Percentiles rank a stretch among this genome's conserved stretches.
phyloP scores from a whole-genome alignment of 2,113 vertebrate species.

The Leucopsar rothschildi region DNA sequence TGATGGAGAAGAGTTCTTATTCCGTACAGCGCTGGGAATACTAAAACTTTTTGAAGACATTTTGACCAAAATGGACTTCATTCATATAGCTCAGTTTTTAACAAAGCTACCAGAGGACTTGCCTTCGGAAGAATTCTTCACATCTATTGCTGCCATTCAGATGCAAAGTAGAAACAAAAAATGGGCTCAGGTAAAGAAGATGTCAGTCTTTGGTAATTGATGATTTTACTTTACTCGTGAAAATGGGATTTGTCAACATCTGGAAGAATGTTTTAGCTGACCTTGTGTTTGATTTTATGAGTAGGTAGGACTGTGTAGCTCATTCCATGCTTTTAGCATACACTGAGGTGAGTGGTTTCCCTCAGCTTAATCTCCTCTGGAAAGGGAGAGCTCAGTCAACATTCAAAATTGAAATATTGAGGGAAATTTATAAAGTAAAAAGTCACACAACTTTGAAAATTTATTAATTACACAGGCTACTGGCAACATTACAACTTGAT shows the following conservation, averaged over 20 bases:
- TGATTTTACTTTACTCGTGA: not conserved
- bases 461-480: not conserved
- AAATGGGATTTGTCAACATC: not conserved
- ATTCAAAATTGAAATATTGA: not conserved
- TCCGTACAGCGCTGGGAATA: constrained; percentile 91
- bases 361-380: not conserved
- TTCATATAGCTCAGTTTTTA: constrained; percentile 95
- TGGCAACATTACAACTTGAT: not conserved
- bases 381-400: not conserved
- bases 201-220: not conserved
- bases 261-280: not conserved
- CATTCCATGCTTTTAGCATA: not conserved
- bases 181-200: constrained; percentile 84
- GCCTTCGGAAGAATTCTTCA: constrained; percentile 83
- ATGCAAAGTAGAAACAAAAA: constrained; percentile 92
- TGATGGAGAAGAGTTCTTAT: constrained; percentile 93
- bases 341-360: not conserved
- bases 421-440: not conserved
- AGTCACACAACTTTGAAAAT: not conserved
- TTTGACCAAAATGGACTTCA: constrained; percentile 94
- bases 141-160: constrained; percentile 84
- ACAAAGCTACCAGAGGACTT: constrained; percentile 89
- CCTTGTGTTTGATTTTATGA: not conserved
- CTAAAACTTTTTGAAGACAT: constrained; percentile 89
- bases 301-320: not conserved